Evolutionary conservation across 2,888 invertebrate genomes (phyloP), one percentile per base, ranked within the genome.

Genomic region (Catocala fraxini): DNA sequence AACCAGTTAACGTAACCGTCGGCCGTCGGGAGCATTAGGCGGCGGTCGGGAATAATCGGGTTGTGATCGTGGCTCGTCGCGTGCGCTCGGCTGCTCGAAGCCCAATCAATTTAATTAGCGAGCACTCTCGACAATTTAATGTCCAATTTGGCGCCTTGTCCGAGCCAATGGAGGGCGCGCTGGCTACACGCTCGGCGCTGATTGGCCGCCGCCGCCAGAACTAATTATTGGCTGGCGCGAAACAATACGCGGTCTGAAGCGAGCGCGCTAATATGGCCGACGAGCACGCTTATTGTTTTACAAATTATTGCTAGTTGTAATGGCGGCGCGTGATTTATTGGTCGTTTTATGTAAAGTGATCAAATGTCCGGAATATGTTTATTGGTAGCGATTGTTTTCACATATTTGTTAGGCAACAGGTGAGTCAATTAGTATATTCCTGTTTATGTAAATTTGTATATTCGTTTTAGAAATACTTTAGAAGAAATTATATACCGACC

Each of bases 171-270:
- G 81, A 75, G 66, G 64, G 81, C 77, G 77, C 70, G 81, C 80
- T 74, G 71, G 70, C 67, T 79, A 71, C 72, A 74, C 66, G 77
- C 79, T 67, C 74, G 75, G 65, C 80, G 72, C 78, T 82, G 87
- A 91, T 91, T 91, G 92, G 92, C 88, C 73, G 61, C 70, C 68
- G 74, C 70, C 81, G 73, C 73, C 77, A 71, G 68, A 68, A 71
- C 89, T 89, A 91, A 91, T 92, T 90, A 92, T 89, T 90, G 90
- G 90, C 86, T 75, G 73, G 62, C 65, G 73, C 72, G 78, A 86
- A 87, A 91, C 91, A 91, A 91, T 88, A 75, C 63, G 70, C 68
- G 56, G 78, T 77, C 79, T 79, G 84, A 80, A 70, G 68, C 60
- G 75, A 78, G 73, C 71, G 75, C 68, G 75, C 75, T 85, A 90